These are phyloP conservation scores for Campodea augens DNA, from an alignment of 1,140 invertebrate genomes.

Conservation along the genomic window DNA sequence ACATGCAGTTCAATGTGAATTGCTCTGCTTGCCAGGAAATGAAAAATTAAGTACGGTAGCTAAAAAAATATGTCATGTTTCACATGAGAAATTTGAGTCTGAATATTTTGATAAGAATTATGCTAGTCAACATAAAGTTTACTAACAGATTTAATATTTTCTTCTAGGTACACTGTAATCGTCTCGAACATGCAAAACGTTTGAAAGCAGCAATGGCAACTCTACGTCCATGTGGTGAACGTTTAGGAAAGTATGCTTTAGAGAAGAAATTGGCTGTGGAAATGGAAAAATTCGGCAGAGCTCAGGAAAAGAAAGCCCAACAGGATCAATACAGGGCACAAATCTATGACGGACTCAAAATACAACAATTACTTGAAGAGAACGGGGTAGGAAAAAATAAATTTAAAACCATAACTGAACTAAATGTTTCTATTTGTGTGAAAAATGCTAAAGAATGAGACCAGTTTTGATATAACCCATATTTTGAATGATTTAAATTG, in stretches of 20 bases:
- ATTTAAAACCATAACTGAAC: constrained; percentile 4
- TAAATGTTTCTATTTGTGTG: constrained; percentile 3
- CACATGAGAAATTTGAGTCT: too few species aligned
- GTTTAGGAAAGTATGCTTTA: constrained; percentile 70
- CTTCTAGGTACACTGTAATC: too few species aligned
- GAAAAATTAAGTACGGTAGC: too few species aligned
- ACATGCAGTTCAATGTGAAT: too few species aligned
- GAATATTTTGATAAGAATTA: too few species aligned
- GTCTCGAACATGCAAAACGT: constrained; percentile 77
- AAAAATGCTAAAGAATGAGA: too few species aligned
- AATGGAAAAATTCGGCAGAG: constrained; percentile 75
- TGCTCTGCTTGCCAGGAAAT: too few species aligned
- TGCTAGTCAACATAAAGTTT: too few species aligned
- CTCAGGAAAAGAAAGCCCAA: constrained; percentile 68
- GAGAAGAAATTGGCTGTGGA: constrained; percentile 80
- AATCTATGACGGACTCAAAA: constrained; percentile 43
- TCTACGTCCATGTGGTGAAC: constrained; percentile 63
- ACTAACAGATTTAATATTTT: too few species aligned
- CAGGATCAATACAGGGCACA: constrained; percentile 58
- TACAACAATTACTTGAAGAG: constrained; percentile 57
- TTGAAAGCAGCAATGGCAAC: constrained; percentile 67
- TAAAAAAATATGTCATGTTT: too few species aligned
- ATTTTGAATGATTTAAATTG: too few species aligned
- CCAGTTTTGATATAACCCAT: too few species aligned
- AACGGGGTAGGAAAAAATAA: constrained; percentile 37